These are phyloP conservation scores for Lacerta agilis DNA, from an alignment of 2,797 vertebrate species.

Conservation along the genomic window DNA sequence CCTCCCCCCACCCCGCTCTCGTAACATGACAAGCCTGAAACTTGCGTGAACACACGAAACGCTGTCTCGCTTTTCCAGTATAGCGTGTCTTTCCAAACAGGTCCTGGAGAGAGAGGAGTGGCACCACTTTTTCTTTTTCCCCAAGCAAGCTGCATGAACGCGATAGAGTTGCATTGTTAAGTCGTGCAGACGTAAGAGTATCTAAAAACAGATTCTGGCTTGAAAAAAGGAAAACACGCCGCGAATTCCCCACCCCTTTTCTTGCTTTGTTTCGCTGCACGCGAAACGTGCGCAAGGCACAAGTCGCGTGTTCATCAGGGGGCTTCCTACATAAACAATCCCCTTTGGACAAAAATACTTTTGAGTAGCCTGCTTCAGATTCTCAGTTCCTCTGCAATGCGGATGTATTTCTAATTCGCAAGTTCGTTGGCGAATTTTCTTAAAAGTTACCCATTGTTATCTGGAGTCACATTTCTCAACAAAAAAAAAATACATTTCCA, in stretches of 20 bases:
- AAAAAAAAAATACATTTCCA: slow-evolving; percentile 52
- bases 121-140: not conserved
- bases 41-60: not conserved
- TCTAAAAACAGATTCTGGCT: slow-evolving; percentile 10
- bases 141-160: slow-evolving; percentile 1
- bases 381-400: slow-evolving; percentile 79
- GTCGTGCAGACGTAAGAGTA: not conserved
- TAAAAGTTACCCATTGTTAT: slow-evolving; percentile 55
- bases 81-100: not conserved
- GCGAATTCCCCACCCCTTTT: slow-evolving; percentile 29
- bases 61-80: not conserved
- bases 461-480: slow-evolving; percentile 44
- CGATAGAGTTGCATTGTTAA: slow-evolving; percentile 49
- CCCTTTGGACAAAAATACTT: slow-evolving; percentile 69
- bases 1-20: not conserved
- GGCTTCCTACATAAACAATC: slow-evolving; percentile 56
- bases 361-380: slow-evolving; percentile 69
- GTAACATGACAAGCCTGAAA: not conserved
- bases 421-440: slow-evolving; percentile 49
- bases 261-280: slow-evolving; percentile 71
- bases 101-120: not conserved
- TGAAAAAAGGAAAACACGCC: not conserved
- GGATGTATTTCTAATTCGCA: slow-evolving; percentile 78
- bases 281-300: slow-evolving; percentile 42
- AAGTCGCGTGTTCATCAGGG: slow-evolving; percentile 45